A percentile compares a stretch with the other conserved stretches of the same genome.
Evolutionary conservation across 2,113 vertebrate genomes (phyloP).

Genomic region (Anguilla rostrata): DNA sequence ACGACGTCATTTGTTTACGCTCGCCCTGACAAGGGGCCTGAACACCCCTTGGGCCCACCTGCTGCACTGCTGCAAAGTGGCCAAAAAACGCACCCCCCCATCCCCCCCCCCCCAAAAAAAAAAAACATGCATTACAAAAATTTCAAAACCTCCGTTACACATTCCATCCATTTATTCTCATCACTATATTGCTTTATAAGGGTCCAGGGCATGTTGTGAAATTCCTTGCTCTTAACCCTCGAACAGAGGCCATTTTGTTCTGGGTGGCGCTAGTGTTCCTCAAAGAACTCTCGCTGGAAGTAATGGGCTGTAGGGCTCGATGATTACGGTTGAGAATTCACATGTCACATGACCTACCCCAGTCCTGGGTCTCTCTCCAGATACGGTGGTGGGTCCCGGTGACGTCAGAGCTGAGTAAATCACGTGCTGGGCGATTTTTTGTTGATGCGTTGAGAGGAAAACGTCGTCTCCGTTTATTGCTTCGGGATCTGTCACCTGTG

Average conservation of each 20-base stretch:
- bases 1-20: background rate
- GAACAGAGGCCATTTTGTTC: no score
- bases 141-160: no score
- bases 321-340: background rate
- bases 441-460: background rate
- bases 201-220: no score
- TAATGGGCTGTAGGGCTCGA: background rate
- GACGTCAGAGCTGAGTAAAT: background rate
- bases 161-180: no score
- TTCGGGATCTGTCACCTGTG: background rate
- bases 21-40: background rate
- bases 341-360: constrained; percentile 49
- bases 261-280: no score
- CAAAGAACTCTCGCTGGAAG: no score
- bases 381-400: constrained; percentile 34
- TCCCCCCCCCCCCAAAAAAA: no score
- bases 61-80: background rate
- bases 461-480: background rate
- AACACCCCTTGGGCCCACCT: background rate
- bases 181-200: no score
- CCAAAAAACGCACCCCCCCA: background rate
- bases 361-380: constrained; percentile 61
- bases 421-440: background rate
- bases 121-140: no score
- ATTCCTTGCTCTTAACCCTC: no score